phyloP scores from a whole-genome alignment of 2,797 vertebrate genomes.

The Onychomys torridus region DNA sequence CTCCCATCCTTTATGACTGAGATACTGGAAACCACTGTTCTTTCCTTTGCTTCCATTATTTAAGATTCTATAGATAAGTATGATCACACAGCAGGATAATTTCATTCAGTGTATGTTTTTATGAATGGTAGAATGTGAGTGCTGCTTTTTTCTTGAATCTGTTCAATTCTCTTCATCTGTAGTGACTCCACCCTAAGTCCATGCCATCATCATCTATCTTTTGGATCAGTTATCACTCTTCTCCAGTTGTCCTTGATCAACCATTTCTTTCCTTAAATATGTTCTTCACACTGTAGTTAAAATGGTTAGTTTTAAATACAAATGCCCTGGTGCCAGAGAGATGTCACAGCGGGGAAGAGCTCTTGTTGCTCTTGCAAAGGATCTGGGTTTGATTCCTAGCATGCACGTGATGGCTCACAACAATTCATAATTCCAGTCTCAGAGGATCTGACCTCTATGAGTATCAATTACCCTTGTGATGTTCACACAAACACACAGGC shows the following conservation, averaged over 20 bases:
- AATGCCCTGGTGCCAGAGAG: background rate
- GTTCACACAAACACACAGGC: background rate
- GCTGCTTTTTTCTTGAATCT: background rate
- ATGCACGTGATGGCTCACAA: background rate
- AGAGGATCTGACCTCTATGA: background rate
- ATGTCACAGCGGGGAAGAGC: background rate
- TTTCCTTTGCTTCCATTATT: background rate
- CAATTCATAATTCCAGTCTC: background rate
- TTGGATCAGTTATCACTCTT: background rate
- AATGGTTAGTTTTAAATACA: constrained; percentile 6
- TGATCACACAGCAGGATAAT: background rate
- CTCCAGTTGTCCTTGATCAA: background rate
- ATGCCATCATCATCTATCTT: background rate
- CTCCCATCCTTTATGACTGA: background rate
- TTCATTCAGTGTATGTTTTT: background rate
- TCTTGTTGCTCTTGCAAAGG: background rate
- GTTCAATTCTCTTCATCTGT: constrained; percentile 6
- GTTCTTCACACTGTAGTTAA: constrained; percentile 20
- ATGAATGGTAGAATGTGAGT: background rate
- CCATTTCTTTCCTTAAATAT: background rate
- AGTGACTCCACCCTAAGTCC: background rate
- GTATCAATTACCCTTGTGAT: background rate
- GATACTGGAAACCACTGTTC: background rate
- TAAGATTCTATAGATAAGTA: background rate
- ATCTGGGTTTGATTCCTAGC: background rate